phyloP scores from a whole-genome alignment of 2,113 vertebrate genomes.

The Dicaeum eximium region DNA sequence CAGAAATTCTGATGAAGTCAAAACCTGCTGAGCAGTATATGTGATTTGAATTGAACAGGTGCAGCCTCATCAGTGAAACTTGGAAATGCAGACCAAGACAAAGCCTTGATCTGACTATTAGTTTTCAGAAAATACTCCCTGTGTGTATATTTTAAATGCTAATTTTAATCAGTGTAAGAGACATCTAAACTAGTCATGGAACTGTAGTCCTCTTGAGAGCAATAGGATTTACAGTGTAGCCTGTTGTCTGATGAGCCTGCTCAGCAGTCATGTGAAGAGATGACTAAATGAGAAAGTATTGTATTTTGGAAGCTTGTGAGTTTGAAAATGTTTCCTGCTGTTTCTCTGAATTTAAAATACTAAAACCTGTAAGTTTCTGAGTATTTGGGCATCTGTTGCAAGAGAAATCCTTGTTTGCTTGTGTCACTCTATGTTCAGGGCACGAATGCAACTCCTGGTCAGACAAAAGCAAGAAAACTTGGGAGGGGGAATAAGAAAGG shows the following conservation, averaged over 20 bases:
- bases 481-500: not conserved
- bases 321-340: not conserved
- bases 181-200: not conserved
- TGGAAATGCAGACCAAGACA: not conserved
- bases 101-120: not conserved
- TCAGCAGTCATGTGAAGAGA: not conserved
- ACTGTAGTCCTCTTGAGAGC: not conserved
- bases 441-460: not conserved
- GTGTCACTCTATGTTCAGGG: not conserved
- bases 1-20: not conserved
- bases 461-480: not conserved
- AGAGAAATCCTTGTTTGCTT: not conserved
- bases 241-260: not conserved
- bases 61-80: not conserved
- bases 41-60: not conserved
- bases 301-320: not conserved
- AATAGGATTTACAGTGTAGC: not conserved
- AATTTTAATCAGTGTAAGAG: conserved; percentile 19
- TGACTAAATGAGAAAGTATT: not conserved
- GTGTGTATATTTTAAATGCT: conserved; percentile 12
- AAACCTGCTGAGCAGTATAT: not conserved
- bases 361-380: not conserved
- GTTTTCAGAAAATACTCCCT: not conserved
- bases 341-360: not conserved
- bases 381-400: not conserved